These are phyloP conservation scores for Chrysemys picta DNA, from an alignment of 2,113 vertebrate species.

Conservation along the genomic window DNA sequence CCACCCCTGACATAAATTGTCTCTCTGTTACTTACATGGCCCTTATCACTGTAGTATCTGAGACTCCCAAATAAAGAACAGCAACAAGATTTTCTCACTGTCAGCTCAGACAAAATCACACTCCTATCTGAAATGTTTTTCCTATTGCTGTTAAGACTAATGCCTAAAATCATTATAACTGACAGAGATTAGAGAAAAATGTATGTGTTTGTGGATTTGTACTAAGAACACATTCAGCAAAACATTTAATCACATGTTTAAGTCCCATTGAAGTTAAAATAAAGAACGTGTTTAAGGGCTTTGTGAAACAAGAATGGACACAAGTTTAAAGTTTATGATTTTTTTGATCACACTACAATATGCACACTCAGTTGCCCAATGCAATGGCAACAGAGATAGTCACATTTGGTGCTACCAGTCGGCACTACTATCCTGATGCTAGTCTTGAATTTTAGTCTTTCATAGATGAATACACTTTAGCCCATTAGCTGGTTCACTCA, in stretches of 20 bases:
- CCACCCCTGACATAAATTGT: neutral
- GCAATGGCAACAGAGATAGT: neutral
- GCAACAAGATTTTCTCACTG: neutral
- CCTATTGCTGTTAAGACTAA: neutral
- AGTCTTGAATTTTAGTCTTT: neutral
- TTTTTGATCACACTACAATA: neutral
- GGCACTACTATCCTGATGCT: neutral
- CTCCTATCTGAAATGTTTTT: neutral
- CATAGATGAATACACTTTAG: neutral
- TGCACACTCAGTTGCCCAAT: neutral
- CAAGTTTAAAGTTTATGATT: neutral
- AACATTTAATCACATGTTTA: accelerated
- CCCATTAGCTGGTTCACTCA: no score
- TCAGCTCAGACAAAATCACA: neutral
- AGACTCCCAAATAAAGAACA: neutral
- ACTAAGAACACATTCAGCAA: neutral
- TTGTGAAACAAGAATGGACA: neutral
- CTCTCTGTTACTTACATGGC: neutral
- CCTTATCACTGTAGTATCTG: neutral
- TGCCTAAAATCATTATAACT: neutral
- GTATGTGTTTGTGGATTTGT: accelerated
- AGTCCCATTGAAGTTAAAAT: neutral
- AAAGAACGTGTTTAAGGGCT: neutral
- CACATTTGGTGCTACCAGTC: neutral
- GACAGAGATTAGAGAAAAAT: neutral